Conservation (phyloP, 2,888 invertebrate genomes). For the Doris montereyensis region DNA sequence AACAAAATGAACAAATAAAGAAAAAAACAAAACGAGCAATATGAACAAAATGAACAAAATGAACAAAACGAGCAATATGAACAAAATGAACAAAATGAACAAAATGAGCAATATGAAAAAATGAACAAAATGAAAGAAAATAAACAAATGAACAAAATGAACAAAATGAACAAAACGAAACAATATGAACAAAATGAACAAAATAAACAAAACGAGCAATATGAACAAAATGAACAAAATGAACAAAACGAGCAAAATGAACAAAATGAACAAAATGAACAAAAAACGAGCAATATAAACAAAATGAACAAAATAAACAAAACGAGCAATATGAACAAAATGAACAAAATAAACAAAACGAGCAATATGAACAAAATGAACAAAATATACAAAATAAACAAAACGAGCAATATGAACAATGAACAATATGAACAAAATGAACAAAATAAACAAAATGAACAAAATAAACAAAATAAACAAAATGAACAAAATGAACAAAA, state of each 20-base stretch:
- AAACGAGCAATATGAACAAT: not conserved
- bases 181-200: not conserved
- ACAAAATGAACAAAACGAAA: not conserved
- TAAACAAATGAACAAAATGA: not conserved
- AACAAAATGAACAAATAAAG: not conserved
- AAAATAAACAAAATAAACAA: not conserved
- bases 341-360: not conserved
- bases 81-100: not conserved
- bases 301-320: not conserved
- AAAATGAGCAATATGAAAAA: not conserved
- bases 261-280: not conserved
- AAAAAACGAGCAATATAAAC: not conserved
- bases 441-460: not conserved
- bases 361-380: not conserved
- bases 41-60: not conserved
- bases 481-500: not conserved
- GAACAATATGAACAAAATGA: not conserved
- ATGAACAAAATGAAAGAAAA: not conserved
- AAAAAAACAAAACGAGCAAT: not conserved
- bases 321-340: not conserved
- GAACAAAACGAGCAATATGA: not conserved
- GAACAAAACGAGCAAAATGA: not conserved
- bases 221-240: not conserved
- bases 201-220: not conserved
- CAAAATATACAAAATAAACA: not conserved